phyloP scores from a whole-genome alignment of 2,888 invertebrate species.

The Drosophila bunnanda region DNA sequence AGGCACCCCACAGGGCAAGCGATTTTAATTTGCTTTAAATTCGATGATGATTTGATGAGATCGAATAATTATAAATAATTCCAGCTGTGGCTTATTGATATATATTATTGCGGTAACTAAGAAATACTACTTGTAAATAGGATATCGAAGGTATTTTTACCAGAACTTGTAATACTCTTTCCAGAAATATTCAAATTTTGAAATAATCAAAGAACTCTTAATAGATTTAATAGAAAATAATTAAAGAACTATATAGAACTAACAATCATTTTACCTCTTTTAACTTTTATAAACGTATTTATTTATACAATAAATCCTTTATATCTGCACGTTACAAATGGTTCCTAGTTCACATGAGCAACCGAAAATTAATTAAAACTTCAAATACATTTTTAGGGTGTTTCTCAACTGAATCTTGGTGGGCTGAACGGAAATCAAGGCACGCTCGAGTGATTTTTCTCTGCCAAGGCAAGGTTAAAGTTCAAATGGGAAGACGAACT shows the following conservation, averaged over 20 bases:
- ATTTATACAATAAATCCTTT: background rate
- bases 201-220: background rate
- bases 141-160: background rate
- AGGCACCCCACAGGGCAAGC: constrained; percentile 3
- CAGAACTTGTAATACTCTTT: background rate
- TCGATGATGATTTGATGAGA: background rate
- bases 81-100: background rate
- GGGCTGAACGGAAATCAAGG: constrained; percentile 25
- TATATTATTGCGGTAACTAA: background rate
- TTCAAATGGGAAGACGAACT: constrained; percentile 53
- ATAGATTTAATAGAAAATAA: background rate
- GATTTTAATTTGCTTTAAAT: constrained; percentile 13
- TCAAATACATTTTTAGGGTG: constrained; percentile 56
- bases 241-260: background rate
- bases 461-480: constrained; percentile 58
- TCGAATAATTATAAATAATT: constrained; percentile 6
- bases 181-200: background rate
- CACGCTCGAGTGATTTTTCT: constrained; percentile 71
- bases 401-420: constrained; percentile 25
- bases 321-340: constrained; percentile 2
- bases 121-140: background rate
- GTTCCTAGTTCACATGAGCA: background rate
- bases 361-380: constrained; percentile 63
- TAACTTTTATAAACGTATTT: background rate
- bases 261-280: background rate